A percentile compares a stretch with the other conserved stretches of the same genome.
Conservation (phyloP, 2,113 vertebrate species). For the Peromyscus maniculatus region DNA sequence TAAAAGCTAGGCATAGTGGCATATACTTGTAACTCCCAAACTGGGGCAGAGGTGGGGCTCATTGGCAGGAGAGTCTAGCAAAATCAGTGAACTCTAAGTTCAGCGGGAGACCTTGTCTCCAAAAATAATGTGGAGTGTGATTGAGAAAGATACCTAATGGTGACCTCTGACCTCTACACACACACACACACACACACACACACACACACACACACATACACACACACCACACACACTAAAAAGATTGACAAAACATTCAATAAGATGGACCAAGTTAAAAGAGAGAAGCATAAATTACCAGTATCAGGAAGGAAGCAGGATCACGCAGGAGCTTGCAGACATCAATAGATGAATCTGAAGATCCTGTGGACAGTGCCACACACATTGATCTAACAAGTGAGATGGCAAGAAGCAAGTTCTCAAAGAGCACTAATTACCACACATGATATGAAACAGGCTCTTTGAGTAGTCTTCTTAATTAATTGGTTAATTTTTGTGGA, state of each 20-base stretch:
- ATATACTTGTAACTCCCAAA: not conserved
- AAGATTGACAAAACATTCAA: not conserved
- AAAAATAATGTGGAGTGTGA: no score
- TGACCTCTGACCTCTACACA: not conserved
- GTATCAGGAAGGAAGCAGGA: not conserved
- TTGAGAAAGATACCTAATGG: no score
- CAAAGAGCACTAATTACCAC: not conserved
- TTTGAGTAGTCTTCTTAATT: not conserved
- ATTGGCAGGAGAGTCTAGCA: not conserved
- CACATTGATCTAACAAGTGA: not conserved
- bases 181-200: not conserved
- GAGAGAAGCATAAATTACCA: not conserved
- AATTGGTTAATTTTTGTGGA: not conserved
- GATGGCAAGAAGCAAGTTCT: not conserved
- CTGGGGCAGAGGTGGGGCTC: not conserved
- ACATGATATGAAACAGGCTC: not conserved
- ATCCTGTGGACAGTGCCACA: not conserved
- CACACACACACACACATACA: not conserved
- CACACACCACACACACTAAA: not conserved
- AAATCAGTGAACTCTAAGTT: not conserved
- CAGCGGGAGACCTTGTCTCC: no score
- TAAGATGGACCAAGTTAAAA: not conserved
- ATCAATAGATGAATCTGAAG: not conserved
- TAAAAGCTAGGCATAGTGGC: not conserved
- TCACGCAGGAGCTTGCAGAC: not conserved